Evolutionary conservation across 2,797 vertebrate genomes (phyloP).

Genomic region (Sebastes iracundus): DNA sequence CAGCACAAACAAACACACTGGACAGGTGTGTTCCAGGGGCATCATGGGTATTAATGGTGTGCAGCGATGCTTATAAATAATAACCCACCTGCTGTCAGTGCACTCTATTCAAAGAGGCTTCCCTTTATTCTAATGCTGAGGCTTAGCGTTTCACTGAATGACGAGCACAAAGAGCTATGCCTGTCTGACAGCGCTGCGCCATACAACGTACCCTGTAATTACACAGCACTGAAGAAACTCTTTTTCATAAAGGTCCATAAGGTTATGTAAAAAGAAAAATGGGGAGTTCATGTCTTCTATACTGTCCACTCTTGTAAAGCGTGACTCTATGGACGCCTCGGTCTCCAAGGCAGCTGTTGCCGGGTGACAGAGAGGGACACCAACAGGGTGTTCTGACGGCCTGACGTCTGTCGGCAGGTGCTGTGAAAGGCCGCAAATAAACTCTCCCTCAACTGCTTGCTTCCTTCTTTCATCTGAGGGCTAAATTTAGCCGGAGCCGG

Average conservation of each 20-base stretch:
- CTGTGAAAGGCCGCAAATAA: conserved; percentile 72
- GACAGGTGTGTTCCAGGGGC: conserved; percentile 49
- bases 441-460: conserved; percentile 58
- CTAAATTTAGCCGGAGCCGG: conserved; percentile 75
- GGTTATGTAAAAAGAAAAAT: not conserved
- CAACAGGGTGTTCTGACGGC: conserved; percentile 43
- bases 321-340: conserved; percentile 21
- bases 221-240: not conserved
- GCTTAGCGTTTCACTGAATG: conserved; percentile 36
- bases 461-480: conserved; percentile 58
- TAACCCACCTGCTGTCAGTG: conserved; percentile 64
- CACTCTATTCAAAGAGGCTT: conserved; percentile 47
- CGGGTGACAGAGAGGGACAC: conserved; percentile 53
- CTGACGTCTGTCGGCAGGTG: conserved; percentile 81
- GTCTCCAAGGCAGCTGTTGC: conserved; percentile 69
- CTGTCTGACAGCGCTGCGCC: not conserved
- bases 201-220: not conserved
- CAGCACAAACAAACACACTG: conserved; percentile 15
- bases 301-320: conserved; percentile 1
- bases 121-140: conserved; percentile 29
- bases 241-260: not conserved
- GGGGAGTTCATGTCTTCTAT: not conserved
- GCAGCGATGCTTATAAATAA: conserved; percentile 63
- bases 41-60: conserved; percentile 55
- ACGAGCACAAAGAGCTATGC: not conserved